A percentile compares a stretch with the other conserved stretches of the same genome.
Evolutionary conservation across 1,140 invertebrate species (phyloP).

Genomic region (Carposina sasakii): DNA sequence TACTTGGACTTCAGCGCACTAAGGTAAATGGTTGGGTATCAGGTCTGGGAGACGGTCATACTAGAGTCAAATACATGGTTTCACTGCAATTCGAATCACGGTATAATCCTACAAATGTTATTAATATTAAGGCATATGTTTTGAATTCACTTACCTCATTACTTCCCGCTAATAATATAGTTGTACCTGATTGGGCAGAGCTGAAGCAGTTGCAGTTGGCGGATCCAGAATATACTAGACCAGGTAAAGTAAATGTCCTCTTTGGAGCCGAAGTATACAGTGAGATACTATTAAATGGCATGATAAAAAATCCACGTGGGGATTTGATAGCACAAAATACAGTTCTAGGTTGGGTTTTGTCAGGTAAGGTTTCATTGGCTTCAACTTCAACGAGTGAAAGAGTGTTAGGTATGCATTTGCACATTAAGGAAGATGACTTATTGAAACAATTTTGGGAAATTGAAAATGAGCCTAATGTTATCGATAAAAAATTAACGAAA

Average conservation of each 20-base stretch:
- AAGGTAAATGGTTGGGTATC: slow-evolving; percentile 2
- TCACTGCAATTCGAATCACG: background rate
- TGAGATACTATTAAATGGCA: slow-evolving; percentile 8
- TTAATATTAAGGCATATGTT: slow-evolving; percentile 7
- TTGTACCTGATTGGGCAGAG: background rate
- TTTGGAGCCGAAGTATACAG: slow-evolving; percentile 16
- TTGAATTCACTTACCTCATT: slow-evolving; percentile 9
- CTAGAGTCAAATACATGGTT: slow-evolving; percentile 5
- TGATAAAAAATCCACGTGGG: background rate
- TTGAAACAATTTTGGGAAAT: too few species aligned
- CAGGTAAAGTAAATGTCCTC: slow-evolving; percentile 13
- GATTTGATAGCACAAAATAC: slow-evolving; percentile 14
- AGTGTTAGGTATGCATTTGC: too few species aligned
- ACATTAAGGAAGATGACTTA: too few species aligned
- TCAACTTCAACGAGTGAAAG: too few species aligned
- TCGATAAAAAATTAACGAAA: too few species aligned
- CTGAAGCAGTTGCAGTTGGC: slow-evolving; percentile 13
- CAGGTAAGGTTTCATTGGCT: slow-evolving; percentile 12
- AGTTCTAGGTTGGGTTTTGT: slow-evolving; percentile 14
- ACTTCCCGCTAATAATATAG: background rate
- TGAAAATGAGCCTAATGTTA: too few species aligned
- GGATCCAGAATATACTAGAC: slow-evolving; percentile 15
- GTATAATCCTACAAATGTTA: background rate
- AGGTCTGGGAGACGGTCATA: slow-evolving; percentile 1
- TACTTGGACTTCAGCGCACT: slow-evolving; percentile 5